Percentiles rank a stretch among this genome's conserved stretches.
These are phyloP conservation scores for Drosophila bocki DNA, from an alignment of 1,140 invertebrate species.

Conservation along the genomic window DNA sequence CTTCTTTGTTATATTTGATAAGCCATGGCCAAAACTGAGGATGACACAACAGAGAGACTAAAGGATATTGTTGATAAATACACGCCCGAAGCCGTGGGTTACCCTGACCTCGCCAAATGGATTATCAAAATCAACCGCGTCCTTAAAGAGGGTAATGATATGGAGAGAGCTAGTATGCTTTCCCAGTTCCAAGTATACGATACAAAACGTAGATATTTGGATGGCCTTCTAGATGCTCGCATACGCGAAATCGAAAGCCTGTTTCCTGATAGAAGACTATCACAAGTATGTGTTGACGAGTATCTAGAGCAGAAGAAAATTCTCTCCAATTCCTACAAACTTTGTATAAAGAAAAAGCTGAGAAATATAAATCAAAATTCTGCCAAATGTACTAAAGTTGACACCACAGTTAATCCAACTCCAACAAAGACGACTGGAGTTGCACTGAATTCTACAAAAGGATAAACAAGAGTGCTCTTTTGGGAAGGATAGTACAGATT, in stretches of 20 bases:
- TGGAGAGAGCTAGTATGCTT: fast-evolving
- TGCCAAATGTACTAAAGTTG: neutral
- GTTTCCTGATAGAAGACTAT: neutral
- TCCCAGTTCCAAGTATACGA: neutral
- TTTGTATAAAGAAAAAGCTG: neutral
- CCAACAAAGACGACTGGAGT: too few species aligned
- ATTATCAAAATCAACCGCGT: neutral
- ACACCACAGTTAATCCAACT: too few species aligned
- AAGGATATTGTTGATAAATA: neutral
- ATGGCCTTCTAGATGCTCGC: neutral
- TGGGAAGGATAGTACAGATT: too few species aligned
- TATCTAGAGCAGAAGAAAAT: neutral
- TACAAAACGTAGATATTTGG: fast-evolving
- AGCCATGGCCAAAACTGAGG: neutral
- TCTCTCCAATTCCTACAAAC: neutral
- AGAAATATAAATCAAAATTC: fast-evolving
- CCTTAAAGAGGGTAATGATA: fast-evolving
- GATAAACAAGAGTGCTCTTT: too few species aligned
- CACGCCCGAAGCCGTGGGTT: fast-evolving
- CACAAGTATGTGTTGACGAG: neutral
- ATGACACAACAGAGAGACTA: neutral
- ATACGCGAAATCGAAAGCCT: neutral
- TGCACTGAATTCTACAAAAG: too few species aligned
- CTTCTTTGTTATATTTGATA: neutral
- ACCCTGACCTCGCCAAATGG: neutral